phyloP scores from a whole-genome alignment of 2,888 invertebrate species.

The Doris montereyensis region DNA sequence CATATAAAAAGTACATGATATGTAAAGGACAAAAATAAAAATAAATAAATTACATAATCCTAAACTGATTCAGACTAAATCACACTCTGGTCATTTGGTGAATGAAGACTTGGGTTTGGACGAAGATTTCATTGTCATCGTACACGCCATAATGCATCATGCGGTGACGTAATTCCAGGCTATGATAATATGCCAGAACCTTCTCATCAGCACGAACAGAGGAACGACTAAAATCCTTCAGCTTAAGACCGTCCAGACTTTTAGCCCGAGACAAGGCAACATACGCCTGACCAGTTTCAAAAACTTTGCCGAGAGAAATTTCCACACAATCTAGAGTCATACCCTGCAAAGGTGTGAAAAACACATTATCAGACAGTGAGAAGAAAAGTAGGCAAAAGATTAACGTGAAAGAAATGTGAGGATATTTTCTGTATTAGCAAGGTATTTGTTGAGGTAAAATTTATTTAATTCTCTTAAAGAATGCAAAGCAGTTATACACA shows the following conservation, averaged over 20 bases:
- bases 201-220: constrained; percentile 92
- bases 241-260: constrained; percentile 86
- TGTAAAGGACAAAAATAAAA: too few relatives aligned
- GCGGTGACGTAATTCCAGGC: constrained; percentile 55
- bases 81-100: too few relatives aligned
- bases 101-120: constrained; percentile 35
- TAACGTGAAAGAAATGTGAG: too few relatives aligned
- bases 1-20: too few relatives aligned
- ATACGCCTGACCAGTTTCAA: constrained; percentile 97
- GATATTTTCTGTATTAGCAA: too few relatives aligned
- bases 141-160: constrained; percentile 52
- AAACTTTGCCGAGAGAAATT: constrained; percentile 91
- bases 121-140: constrained; percentile 46
- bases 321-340: constrained; percentile 95
- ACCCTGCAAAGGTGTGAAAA: constrained; percentile 77
- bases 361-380: background rate
- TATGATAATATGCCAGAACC: constrained; percentile 85
- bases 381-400: background rate
- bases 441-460: too few relatives aligned
- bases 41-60: too few relatives aligned
- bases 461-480: too few relatives aligned
- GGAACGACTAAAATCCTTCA: constrained; percentile 87
- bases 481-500: too few relatives aligned
- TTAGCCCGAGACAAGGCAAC: constrained; percentile 94
- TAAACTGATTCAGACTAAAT: too few relatives aligned